A percentile compares a stretch with the other conserved stretches of the same genome.
Conservation (phyloP, 2,113 vertebrate genomes). For the Symphodus melops region DNA sequence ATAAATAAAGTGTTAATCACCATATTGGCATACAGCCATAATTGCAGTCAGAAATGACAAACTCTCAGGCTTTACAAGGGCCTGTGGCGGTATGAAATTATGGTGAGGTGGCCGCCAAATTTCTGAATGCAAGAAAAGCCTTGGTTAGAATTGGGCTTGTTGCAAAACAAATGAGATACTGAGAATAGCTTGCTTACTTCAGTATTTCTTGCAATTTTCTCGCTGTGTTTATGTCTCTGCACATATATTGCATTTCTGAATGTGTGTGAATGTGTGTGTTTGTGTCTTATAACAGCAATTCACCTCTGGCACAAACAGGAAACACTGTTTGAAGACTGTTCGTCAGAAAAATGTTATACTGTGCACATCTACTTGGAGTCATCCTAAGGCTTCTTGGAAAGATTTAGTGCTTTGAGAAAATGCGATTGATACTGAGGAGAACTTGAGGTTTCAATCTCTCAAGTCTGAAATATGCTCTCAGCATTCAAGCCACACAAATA, state of each 20-base stretch:
- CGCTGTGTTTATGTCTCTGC: neutral
- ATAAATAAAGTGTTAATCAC: too few species aligned
- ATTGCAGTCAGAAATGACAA: too few species aligned
- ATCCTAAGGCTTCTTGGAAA: slow-evolving; percentile 70
- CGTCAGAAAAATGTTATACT: slow-evolving; percentile 77
- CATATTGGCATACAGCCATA: too few species aligned
- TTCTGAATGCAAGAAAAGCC: too few species aligned
- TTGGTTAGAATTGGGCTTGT: slow-evolving; percentile 3
- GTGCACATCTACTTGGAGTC: slow-evolving; percentile 67
- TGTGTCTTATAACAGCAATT: slow-evolving; percentile 31
- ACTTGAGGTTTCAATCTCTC: slow-evolving; percentile 63
- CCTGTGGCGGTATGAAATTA: too few species aligned
- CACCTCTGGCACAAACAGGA: slow-evolving; percentile 48
- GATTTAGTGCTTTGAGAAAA: slow-evolving; percentile 66
- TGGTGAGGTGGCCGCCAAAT: too few species aligned
- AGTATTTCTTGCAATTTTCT: neutral
- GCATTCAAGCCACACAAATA: slow-evolving; percentile 56
- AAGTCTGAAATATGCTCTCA: slow-evolving; percentile 65
- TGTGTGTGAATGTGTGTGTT: neutral
- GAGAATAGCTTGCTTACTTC: neutral
- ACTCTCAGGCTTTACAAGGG: too few species aligned
- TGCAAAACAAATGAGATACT: slow-evolving; percentile 9
- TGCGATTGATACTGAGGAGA: slow-evolving; percentile 62
- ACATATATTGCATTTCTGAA: too few species aligned
- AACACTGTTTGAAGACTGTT: slow-evolving; percentile 65